phyloP scores from a whole-genome alignment of 1,140 invertebrate species.

The Drosophila micromelanica region DNA sequence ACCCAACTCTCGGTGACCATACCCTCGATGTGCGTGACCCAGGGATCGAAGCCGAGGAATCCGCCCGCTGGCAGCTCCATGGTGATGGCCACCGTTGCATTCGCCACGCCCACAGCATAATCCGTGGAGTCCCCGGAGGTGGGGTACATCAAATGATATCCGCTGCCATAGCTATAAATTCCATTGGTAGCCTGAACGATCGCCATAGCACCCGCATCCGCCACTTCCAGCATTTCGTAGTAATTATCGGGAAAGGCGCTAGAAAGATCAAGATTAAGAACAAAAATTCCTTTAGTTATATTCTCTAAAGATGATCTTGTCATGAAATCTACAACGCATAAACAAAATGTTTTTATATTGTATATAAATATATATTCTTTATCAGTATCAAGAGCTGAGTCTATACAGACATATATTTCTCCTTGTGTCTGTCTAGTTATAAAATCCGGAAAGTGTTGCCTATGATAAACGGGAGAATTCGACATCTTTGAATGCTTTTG shows the following conservation, averaged over 20 bases:
- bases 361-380: too few species aligned
- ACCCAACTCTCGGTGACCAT: conserved; percentile 90
- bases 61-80: conserved; percentile 89
- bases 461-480: too few species aligned
- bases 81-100: conserved; percentile 88
- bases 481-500: too few species aligned
- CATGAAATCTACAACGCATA: too few species aligned
- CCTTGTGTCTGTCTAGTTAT: too few species aligned
- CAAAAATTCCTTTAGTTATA: too few species aligned
- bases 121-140: conserved; percentile 87
- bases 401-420: too few species aligned
- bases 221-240: conserved; percentile 83
- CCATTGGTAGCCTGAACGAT: conserved; percentile 85
- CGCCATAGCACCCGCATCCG: conserved; percentile 82
- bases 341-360: too few species aligned
- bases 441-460: too few species aligned
- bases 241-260: conserved; percentile 65
- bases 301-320: too few species aligned
- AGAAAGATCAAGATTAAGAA: too few species aligned
- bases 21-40: conserved; percentile 87
- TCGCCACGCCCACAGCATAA: conserved; percentile 86
- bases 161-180: conserved; percentile 87
- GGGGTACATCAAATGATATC: conserved; percentile 86
- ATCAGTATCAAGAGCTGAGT: too few species aligned
- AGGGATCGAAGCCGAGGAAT: conserved; percentile 87